Base-by-base conservation (phyloP, 2,888 invertebrate genomes). In the Nematopogon swammerdamellus region DNA sequence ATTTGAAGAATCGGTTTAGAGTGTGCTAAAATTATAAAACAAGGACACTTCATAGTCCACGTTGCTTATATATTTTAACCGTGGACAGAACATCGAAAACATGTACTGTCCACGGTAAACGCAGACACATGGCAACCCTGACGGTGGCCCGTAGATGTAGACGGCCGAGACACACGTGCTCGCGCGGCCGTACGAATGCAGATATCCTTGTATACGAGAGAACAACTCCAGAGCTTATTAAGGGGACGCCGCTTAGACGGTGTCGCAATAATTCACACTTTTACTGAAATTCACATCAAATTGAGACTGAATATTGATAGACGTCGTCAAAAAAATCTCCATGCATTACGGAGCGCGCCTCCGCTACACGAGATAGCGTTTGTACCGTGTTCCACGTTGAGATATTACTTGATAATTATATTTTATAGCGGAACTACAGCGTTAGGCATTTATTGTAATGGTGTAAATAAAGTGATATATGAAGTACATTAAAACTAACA, bases 401-500 rank as follows among this genome's bases (percentile, higher is more conserved):
- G 36, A 36, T 36, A 36, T 36, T 36, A 8, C 36, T 36, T 49
- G 49, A 47, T 44, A 51, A 48, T 45, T 49, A 52, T 51, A 52
- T 51, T 51, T 53, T 54, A n/a, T 54, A 51, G 44, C 44, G 45
- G 25, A 42, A 29, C 47, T 50, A 50, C 44, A 36, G 19, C 46
- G 52, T 52, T 51, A 50, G 53, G 47, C 43, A 45, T 52, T 54
- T 45, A 46, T 51, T 47, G 44, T 55, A 48, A 53, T 46, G 49
- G 50, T 52, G 53, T 47, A 51, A 30, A 52, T 44, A 48, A 19
- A 29, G 76, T 76, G 76, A 76, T 77, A 76, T 74, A 64, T 74
- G 69, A 70, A 74, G 68, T 74, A 75, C 72, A 73, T 74, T 65
- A 64, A 69, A n/a, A n/a, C 67, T 65, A 75, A 75, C 73, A 72